Conservation (phyloP, 2,113 vertebrate genomes). For the Cebus imitator region DNA sequence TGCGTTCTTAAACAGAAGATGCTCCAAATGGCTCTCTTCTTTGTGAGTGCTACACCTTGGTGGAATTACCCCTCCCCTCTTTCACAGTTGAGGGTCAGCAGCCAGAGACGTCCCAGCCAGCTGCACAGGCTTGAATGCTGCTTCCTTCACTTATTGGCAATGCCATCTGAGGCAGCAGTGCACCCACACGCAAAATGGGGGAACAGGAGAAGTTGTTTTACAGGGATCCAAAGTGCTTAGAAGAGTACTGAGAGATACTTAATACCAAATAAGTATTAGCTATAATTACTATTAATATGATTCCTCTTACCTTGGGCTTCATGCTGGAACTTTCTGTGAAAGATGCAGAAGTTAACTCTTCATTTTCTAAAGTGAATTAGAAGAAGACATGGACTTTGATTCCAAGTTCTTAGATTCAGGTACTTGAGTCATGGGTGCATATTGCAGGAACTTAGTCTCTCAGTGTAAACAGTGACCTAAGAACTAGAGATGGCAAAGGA, state of each 20-base stretch:
- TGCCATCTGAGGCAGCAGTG: too few relatives aligned
- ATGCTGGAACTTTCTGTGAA: not conserved
- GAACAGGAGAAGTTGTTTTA: not conserved
- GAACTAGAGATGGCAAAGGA: not conserved
- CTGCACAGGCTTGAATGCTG: too few relatives aligned
- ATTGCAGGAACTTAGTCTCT: not conserved
- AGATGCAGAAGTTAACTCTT: not conserved
- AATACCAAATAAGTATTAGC: not conserved
- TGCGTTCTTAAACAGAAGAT: not conserved
- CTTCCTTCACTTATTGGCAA: accelerated
- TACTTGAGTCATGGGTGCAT: not conserved
- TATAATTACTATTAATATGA: not conserved
- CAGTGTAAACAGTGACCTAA: not conserved
- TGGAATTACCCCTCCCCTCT: not conserved
- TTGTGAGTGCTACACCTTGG: not conserved
- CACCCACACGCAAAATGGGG: not conserved
- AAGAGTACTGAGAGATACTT: not conserved
- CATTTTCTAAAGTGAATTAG: not conserved
- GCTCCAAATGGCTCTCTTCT: not conserved
- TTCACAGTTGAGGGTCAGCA: not conserved
- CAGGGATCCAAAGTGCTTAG: not conserved
- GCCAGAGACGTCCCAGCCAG: accelerated
- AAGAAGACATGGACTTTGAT: not conserved
- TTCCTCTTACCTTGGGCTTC: not conserved
- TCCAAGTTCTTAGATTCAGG: not conserved